Evolutionary conservation across 2,113 vertebrate species (phyloP), one percentile per base, ranked within the genome.

Genomic region (Pelecanoides urinatrix): DNA sequence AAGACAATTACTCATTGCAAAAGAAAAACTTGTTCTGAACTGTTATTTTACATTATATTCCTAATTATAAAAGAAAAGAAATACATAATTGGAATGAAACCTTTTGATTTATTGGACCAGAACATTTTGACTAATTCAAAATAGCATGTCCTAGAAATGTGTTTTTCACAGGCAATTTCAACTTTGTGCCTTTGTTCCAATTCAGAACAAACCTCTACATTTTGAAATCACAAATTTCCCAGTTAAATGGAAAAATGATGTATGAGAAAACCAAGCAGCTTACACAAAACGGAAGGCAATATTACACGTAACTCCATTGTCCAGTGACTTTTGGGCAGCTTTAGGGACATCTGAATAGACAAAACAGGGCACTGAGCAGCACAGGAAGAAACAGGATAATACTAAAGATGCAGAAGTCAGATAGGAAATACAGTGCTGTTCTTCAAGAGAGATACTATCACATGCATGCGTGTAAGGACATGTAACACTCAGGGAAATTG

Each of bases 101-200:
- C 93, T 94, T 97, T 88, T 92, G 94, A 95, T 96, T 97, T 90
- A 91, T 73, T 91, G 94, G 95, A 92, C 87, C 80, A 79, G 89
- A 96, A 97, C 91, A 73, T 92, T 97, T 94, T 87, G 86, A 95
- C 86, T 96, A 92, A 96, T 94, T 95, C 84, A 89, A 66, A 94
- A 92, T 79, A 94, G 67, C 74, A 55, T 7, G 84, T 82, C 67
- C 90, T 67, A 95, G 86, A 96, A 96, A 94, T 11, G 73, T 90
- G 74, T 42, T 94, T 94, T 94, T 95, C 70, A 90, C 83, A 89
- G 86, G 70, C 86, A 87, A 73, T 90, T 94, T 92, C 72, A 61
- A 85, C 62, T 91, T 78, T 23, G 80, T 92, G 86, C 83, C 86
- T 79, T 94, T 95, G 62, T 65, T 92, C 49, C 49, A 7, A 81